phyloP scores from a whole-genome alignment of 2,113 vertebrate species.

The Callaeas wilsoni region DNA sequence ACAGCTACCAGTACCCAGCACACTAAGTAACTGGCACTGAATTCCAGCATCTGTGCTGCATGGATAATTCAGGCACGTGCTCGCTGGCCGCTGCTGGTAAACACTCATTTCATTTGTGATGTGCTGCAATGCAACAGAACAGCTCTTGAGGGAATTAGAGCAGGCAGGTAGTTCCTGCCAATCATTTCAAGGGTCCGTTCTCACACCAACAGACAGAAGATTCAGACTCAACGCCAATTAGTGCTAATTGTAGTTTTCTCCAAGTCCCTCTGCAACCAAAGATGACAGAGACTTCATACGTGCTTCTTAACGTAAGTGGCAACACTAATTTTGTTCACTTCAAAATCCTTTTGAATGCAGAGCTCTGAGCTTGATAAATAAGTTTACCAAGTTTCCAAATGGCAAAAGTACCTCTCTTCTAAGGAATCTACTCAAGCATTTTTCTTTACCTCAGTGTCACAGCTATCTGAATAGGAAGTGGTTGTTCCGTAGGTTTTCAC shows the following conservation, averaged over 20 bases:
- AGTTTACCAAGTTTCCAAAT: not conserved
- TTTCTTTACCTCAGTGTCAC: not conserved
- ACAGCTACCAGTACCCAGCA: not conserved
- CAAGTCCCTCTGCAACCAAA: not conserved
- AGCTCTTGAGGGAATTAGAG: not conserved
- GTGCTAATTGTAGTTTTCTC: slow-evolving; percentile 24
- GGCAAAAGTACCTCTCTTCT: not conserved
- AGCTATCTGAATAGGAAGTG: not conserved
- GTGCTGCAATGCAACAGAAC: slow-evolving; percentile 2
- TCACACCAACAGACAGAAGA: not conserved
- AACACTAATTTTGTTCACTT: slow-evolving; percentile 5
- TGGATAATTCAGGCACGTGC: not conserved
- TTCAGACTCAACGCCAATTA: not conserved
- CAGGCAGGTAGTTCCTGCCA: not conserved
- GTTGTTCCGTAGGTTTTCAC: not conserved
- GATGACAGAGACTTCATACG: slow-evolving; percentile 20
- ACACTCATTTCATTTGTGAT: not conserved
- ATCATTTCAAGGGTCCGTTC: not conserved
- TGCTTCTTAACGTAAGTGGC: not conserved
- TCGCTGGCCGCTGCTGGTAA: not conserved
- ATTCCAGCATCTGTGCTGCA: not conserved
- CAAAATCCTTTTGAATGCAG: not conserved
- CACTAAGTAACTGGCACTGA: not conserved
- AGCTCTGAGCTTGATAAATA: not conserved
- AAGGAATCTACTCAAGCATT: not conserved